These are phyloP conservation scores for Orientallactaga bullata DNA, from an alignment of 2,113 vertebrate genomes.

Conservation along the genomic window DNA sequence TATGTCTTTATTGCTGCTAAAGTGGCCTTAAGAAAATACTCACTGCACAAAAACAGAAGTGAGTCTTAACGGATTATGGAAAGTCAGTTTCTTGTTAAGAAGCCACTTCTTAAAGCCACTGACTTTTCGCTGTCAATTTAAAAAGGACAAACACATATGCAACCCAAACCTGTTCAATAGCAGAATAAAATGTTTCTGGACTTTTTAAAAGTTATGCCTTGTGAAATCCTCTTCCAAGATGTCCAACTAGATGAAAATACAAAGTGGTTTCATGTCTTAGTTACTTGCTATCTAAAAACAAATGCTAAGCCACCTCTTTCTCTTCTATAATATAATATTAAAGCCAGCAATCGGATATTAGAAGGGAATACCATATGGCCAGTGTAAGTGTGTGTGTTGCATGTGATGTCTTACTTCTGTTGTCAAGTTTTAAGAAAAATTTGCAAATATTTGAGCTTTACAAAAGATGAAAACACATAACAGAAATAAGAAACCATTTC, in stretches of 20 bases:
- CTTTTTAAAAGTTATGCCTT: neutral
- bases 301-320: neutral
- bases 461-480: neutral
- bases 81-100: conserved; percentile 55
- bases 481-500: neutral
- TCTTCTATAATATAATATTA: conserved; percentile 26
- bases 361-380: neutral
- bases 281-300: neutral
- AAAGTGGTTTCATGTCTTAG: neutral
- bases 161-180: neutral
- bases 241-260: neutral
- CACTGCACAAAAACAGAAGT: conserved; percentile 47
- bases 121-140: conserved; percentile 54
- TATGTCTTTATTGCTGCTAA: neutral
- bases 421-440: conserved; percentile 29
- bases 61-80: conserved; percentile 67
- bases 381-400: neutral
- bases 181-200: neutral
- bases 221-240: conserved; percentile 1
- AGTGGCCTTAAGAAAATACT: neutral
- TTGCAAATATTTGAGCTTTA: neutral
- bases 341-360: neutral
- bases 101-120: conserved; percentile 58
- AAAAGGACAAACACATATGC: conserved; percentile 5
- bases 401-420: conserved; percentile 15